These are phyloP conservation scores for Metaphire vulgaris DNA, from an alignment of 1,140 invertebrate species.

Conservation along the genomic window DNA sequence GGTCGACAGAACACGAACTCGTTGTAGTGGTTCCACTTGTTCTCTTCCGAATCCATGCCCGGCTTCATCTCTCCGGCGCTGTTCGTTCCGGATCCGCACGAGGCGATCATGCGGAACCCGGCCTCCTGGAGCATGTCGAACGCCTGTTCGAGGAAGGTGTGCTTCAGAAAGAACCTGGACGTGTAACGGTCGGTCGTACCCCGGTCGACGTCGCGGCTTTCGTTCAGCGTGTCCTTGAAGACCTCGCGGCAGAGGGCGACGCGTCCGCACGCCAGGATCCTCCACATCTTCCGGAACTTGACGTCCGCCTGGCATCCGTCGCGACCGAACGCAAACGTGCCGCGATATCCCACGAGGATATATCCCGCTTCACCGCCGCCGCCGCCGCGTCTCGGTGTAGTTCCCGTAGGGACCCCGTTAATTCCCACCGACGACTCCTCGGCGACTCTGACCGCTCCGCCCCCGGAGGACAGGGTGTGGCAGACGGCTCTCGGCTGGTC, in stretches of 20 bases:
- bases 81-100: conserved; percentile 84
- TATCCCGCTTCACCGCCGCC: conserved; percentile 57
- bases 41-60: conserved; percentile 89
- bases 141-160: conserved; percentile 94
- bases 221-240: conserved; percentile 87
- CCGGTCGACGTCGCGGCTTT: conserved; percentile 93
- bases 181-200: conserved; percentile 87
- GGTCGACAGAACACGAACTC: conserved; percentile 76
- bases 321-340: conserved; percentile 97
- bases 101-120: conserved; percentile 61
- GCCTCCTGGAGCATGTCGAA: conserved; percentile 94
- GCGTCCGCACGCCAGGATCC: conserved; percentile 89
- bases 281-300: conserved; percentile 94
- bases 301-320: conserved; percentile 86
- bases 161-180: conserved; percentile 95
- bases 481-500: background rate
- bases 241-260: conserved; percentile 58
- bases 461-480: background rate
- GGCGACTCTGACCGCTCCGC: background rate
- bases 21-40: conserved; percentile 98
- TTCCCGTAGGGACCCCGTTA: too few relatives aligned
- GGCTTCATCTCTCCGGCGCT: conserved; percentile 75
- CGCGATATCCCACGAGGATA: conserved; percentile 93
- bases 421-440: too few relatives aligned
- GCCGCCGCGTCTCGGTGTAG: background rate